Conservation (phyloP, 2,113 vertebrate genomes). For the Pseudolaguvia tuberculata region DNA sequence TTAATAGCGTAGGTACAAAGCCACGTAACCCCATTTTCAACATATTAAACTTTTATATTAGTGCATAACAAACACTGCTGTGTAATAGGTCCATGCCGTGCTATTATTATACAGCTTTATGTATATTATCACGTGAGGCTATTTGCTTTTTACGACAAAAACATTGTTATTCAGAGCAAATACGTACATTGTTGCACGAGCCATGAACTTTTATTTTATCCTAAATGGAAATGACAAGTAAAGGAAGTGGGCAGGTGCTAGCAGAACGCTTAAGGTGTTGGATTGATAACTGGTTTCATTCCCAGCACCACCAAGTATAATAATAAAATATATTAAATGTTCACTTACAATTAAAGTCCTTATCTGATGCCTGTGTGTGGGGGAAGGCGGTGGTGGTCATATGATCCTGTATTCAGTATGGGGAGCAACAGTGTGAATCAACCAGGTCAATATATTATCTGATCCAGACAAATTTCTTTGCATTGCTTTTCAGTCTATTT, state of each 20-base stretch:
- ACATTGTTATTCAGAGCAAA: slow-evolving; percentile 26
- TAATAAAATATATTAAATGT: slow-evolving; percentile 18
- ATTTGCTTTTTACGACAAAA: slow-evolving; percentile 32
- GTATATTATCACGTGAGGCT: slow-evolving; percentile 6
- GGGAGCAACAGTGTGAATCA: neutral
- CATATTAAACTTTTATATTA: neutral
- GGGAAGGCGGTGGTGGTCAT: neutral
- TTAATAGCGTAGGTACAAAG: neutral
- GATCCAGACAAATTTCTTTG: neutral
- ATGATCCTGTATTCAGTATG: slow-evolving; percentile 15
- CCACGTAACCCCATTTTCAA: neutral
- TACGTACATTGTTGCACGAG: slow-evolving; percentile 1
- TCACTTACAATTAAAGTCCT: slow-evolving; percentile 31
- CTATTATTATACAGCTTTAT: slow-evolving; percentile 20
- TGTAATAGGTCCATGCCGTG: neutral
- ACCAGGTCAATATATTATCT: slow-evolving; percentile 27
- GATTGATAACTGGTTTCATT: no score
- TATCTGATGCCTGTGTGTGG: slow-evolving; percentile 3
- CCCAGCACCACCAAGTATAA: no score
- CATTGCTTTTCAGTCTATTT: neutral
- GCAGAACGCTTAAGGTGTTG: no score
- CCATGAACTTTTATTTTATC: slow-evolving; percentile 2
- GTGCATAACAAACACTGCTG: neutral
- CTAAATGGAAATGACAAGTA: slow-evolving; percentile 47
- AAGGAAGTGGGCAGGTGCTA: no score